Base-by-base conservation (phyloP, 2,113 vertebrate species). In the Rhinogobius similis region DNA sequence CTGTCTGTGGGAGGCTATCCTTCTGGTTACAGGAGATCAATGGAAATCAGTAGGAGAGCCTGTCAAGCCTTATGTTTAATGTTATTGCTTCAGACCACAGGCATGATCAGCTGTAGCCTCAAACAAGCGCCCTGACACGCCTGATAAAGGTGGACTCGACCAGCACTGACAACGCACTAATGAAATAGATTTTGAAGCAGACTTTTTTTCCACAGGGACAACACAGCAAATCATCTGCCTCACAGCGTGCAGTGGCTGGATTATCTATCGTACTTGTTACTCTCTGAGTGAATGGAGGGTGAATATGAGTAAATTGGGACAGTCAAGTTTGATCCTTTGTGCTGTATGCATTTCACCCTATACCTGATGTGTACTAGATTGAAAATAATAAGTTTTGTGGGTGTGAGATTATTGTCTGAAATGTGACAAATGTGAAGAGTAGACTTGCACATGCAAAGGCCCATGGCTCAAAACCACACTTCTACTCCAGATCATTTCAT, bases 61-160 rank as follows among this genome's bases (percentile, higher is more conserved):
- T 61, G 16, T 61, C 29, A 11, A 61, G 58, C 8, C 58, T 61
- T 2, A 36, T 61, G 58, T 61, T 61, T 61, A 11, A 61, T 36
- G 58, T 61, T 36, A 61, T 20, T 36, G 58, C 58, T 61, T 21
- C 20, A 21, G 29, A 61, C 58, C 29, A 21, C 29, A 36, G 58
- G 58, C 58, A 61, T 61, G 58, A 61, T n/a, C 29, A n/a, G 58
- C 18, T 21, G 20, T n/a, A 61, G 13, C 58, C 29, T 59, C 18
- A n/a, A 36, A 32, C 26, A 59, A 32, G 52, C 5, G 18, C 14
- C 4, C 27, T 59, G 29, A 32, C 16, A 36, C 1, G 56, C 16
- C 26, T 32, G 27, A 59, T 59, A 18, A 18, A 56, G 13, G 10
- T 53, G 50, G 1, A 3, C 2, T 10, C 10, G n/a, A 53, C 21